These are phyloP conservation scores for Drosophila fulvimacula DNA, from an alignment of 2,888 invertebrate species.

Conservation along the genomic window DNA sequence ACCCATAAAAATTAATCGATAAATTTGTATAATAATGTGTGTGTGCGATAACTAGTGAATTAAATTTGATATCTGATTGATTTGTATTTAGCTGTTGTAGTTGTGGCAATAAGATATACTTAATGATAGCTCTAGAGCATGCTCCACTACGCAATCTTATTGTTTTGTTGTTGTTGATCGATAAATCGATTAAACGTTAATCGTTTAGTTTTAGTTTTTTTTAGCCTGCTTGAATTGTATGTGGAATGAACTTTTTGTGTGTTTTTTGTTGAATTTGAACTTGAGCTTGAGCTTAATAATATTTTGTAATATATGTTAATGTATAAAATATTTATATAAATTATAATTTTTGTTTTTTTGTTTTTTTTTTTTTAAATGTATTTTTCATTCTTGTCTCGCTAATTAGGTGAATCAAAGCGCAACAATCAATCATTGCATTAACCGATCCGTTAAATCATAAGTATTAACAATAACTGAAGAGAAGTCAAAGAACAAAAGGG, in stretches of 20 bases:
- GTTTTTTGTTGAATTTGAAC: constrained; percentile 20
- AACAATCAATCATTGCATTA: constrained; percentile 74
- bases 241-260: constrained; percentile 13
- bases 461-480: constrained; percentile 23
- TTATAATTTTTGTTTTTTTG: constrained; percentile 13
- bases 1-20: constrained; percentile 31
- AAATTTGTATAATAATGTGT: background rate
- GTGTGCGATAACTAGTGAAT: constrained; percentile 35
- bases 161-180: constrained; percentile 22
- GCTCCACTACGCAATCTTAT: constrained; percentile 67
- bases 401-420: constrained; percentile 76
- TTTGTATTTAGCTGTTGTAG: constrained; percentile 8
- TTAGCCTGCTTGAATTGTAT: constrained; percentile 25
- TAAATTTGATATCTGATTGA: constrained; percentile 19
- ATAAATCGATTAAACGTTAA: constrained; percentile 7
- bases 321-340: constrained; percentile 14
- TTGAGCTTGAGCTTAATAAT: constrained; percentile 36
- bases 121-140: constrained; percentile 61
- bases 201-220: background rate
- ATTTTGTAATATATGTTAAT: constrained; percentile 24
- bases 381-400: constrained; percentile 66
- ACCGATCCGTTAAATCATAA: constrained; percentile 50
- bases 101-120: constrained; percentile 48
- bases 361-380: constrained; percentile 6
- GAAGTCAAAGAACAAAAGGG: constrained; percentile 1